phyloP scores from a whole-genome alignment of 1,140 invertebrate genomes.

The Listronotus bonariensis region DNA sequence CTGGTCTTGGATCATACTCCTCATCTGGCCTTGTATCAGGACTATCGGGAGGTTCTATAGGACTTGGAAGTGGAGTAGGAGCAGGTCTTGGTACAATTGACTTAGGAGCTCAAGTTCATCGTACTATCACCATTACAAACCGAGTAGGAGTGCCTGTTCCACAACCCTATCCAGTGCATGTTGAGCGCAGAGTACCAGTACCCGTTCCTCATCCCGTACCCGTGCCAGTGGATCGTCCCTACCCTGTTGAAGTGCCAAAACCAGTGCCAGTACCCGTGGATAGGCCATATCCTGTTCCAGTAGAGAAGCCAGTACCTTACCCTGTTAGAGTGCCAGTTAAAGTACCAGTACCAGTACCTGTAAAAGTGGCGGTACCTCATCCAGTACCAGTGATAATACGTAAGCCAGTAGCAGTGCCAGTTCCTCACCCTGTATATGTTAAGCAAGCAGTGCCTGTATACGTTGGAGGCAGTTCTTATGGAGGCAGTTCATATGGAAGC shows the following conservation, averaged over 20 bases:
- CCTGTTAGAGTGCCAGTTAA: constrained; percentile 32
- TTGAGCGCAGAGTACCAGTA: constrained; percentile 33
- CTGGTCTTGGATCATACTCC: constrained; percentile 1
- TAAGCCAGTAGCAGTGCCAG: constrained; percentile 34
- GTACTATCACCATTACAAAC: constrained; percentile 43
- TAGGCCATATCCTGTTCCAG: constrained; percentile 38
- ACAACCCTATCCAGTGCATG: constrained; percentile 44
- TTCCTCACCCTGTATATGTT: constrained; percentile 33
- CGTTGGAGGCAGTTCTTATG: constrained; percentile 18
- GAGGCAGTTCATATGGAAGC: neutral
- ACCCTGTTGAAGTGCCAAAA: constrained; percentile 38
- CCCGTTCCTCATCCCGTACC: constrained; percentile 28
- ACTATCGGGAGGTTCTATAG: constrained; percentile 9
- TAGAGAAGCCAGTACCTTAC: constrained; percentile 23
- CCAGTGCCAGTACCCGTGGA: constrained; percentile 39
- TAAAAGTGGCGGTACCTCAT: constrained; percentile 59
- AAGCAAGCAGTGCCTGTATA: constrained; percentile 34
- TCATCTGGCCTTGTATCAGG: constrained; percentile 14
- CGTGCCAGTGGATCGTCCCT: constrained; percentile 36
- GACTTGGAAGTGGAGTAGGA: constrained; percentile 19
- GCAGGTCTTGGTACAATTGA: constrained; percentile 24
- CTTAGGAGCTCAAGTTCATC: constrained; percentile 42
- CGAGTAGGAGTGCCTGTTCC: constrained; percentile 41
- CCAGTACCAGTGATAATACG: constrained; percentile 55
- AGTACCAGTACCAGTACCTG: constrained; percentile 45